Base-by-base conservation (phyloP, 2,113 vertebrate genomes). In the Oreochromis tanganicae region DNA sequence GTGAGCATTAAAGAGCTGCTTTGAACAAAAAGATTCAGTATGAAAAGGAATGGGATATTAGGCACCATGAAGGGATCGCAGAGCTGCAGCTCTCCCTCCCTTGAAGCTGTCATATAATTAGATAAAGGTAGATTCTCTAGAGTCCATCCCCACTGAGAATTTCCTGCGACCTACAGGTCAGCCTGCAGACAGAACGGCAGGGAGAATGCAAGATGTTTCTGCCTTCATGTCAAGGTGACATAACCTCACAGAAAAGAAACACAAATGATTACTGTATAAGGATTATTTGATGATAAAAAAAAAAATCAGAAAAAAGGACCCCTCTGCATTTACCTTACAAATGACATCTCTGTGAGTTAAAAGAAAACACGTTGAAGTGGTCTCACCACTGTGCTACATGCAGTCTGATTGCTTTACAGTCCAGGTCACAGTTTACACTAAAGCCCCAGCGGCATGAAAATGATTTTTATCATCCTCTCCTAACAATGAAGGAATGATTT, bases 21-120 rank as follows among this genome's bases (percentile, higher is more conserved):
- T 95, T 96, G 95, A 95, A 95, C 94, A 94, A 94, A 93, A 94
- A 92, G 89, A 91, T 90, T 85, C 87, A 86, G 79, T 93, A 95
- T 96, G 91, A 96, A 96, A 96, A 94, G 90, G 95, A 96, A 95
- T 95, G 57, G 75, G 84, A 95, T 94, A 96, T 95, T 87, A 95
- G 93, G 91, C 85, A 56, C 88, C 87, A 87, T 91, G 91, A 91
- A 79, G 90, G 86, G 87, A 89, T 88, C 3, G 56, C 34, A 85
- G 55, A 41, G 83, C 86, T 2, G 38, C 87, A 83, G 90, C 56
- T 87, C 88, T 85, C 84, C 90, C 86, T 92, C 89, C 87, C 93
- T 91, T 92, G 88, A 93, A 95, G 94, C 93, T 89, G 93, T 95
- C 91, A 93, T 85, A 88, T 95, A 95, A 96, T 95, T 95, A 95